Base-by-base conservation (phyloP, 2,888 invertebrate genomes). In the Rhagonycha fulva region DNA sequence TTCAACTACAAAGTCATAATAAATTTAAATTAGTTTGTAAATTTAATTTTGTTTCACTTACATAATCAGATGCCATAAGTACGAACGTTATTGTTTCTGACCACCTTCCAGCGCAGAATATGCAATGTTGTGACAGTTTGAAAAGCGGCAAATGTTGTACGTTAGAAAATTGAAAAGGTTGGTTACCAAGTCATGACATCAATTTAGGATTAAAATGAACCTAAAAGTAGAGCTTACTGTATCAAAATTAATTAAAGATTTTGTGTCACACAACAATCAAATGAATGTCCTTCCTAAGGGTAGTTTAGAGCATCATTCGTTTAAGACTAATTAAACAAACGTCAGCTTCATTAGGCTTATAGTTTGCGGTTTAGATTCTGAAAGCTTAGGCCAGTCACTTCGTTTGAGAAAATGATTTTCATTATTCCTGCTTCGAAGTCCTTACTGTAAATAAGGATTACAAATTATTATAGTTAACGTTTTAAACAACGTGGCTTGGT, bases 71-170 rank as follows among this genome's bases (percentile, higher is more conserved):
- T 24, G n/a, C n/a, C 26, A 14, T 26, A 66, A 24, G 23, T 66
- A 66, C 63, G 11, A 70, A 67, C 68, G 66, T 79, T 76, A 79
- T 81, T 80, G 79, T 76, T 77, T 74, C 80, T 80, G 81, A 80
- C 78, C 81, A 80, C 78, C 79, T 77, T 80, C 80, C 70, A 62
- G 70, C 72, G 76, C 81, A 81, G 79, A 80, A 80, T 78, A 79
- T 77, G 79, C 71, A 68, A 75, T 80, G 80, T 80, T 80, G 80
- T 81, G 81, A 80, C 81, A 81, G 78, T 80, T 76, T 32, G 62
- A 75, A 71, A 74, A 76, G 78, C 74, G 76, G 10, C 24, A 77
- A 78, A 80, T 80, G 72, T 76, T 74, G 75, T 79, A 75, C 68
- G 68, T 70, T 72, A 77, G 77, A 72, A 66, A 66, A 66, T 1